Percentiles rank a stretch among this genome's conserved stretches.
Conservation (phyloP, 2,888 invertebrate species). For the Philhelius pedissequus region DNA sequence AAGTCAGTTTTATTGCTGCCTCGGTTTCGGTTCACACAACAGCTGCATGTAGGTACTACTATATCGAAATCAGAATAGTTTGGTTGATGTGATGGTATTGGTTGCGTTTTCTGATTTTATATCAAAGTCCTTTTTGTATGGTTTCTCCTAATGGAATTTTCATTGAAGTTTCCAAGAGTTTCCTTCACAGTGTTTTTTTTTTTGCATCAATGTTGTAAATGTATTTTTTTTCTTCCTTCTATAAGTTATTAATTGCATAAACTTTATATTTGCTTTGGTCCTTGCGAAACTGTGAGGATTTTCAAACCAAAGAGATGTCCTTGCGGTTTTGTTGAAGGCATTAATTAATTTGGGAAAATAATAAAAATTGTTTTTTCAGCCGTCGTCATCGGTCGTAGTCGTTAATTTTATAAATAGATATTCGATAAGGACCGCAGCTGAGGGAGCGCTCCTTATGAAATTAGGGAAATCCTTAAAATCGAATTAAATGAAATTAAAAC, state of each 20-base stretch:
- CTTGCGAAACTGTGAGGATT: background rate
- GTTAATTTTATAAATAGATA: background rate
- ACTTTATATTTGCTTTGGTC: background rate
- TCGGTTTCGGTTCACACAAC: background rate
- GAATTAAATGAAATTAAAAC: background rate
- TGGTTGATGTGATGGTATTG: background rate
- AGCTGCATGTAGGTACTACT: background rate
- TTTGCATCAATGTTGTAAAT: background rate
- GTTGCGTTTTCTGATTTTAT: constrained; percentile 2
- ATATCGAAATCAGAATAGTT: background rate
- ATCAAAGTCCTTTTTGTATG: background rate
- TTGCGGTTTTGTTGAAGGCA: background rate
- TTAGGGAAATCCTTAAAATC: background rate
- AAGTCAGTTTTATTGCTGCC: constrained; percentile 2
- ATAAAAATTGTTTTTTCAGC: background rate
- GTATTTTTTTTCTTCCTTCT: background rate
- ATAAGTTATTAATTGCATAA: constrained; percentile 2
- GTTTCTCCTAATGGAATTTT: constrained; percentile 4
- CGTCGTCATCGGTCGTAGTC: background rate
- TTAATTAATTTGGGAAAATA: background rate
- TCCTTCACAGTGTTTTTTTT: background rate
- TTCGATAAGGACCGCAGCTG: background rate
- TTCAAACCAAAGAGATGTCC: background rate
- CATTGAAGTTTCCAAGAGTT: constrained; percentile 4
- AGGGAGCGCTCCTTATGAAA: too few species aligned